Evolutionary conservation across 2,797 vertebrate species (phyloP).

Genomic region (Psittacula echo): DNA sequence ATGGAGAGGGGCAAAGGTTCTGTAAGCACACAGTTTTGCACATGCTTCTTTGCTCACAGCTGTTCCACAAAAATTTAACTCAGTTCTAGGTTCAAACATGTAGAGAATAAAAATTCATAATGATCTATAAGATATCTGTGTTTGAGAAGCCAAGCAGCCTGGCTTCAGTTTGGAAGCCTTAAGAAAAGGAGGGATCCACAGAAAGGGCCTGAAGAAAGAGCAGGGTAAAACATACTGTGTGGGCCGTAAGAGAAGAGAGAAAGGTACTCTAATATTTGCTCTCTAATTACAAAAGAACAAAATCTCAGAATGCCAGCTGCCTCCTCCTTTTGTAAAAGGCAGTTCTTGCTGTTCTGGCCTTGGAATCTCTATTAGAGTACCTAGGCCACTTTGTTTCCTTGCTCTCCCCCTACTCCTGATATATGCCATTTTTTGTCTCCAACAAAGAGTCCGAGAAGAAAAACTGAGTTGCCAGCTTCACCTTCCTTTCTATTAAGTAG

Average conservation of each 20-base stretch:
- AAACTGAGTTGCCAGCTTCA: not conserved
- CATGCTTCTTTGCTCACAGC: accelerated
- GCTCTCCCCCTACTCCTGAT: too few relatives aligned
- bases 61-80: not conserved
- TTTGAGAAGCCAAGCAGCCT: not conserved
- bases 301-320: not conserved
- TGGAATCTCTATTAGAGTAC: not conserved
- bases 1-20: not conserved
- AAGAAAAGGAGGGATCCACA: not conserved
- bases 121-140: not conserved
- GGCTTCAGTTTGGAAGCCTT: not conserved
- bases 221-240: accelerated
- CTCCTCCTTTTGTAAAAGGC: not conserved
- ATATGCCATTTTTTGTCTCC: not conserved
- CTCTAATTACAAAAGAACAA: not conserved
- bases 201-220: not conserved
- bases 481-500: not conserved
- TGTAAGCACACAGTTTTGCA: not conserved
- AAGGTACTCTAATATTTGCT: not conserved
- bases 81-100: accelerated
- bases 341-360: not conserved
- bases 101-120: accelerated
- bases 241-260: accelerated
- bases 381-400: not conserved
- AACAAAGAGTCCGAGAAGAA: not conserved